Conservation (phyloP, 2,113 vertebrate species). For the Pheucticus melanocephalus region DNA sequence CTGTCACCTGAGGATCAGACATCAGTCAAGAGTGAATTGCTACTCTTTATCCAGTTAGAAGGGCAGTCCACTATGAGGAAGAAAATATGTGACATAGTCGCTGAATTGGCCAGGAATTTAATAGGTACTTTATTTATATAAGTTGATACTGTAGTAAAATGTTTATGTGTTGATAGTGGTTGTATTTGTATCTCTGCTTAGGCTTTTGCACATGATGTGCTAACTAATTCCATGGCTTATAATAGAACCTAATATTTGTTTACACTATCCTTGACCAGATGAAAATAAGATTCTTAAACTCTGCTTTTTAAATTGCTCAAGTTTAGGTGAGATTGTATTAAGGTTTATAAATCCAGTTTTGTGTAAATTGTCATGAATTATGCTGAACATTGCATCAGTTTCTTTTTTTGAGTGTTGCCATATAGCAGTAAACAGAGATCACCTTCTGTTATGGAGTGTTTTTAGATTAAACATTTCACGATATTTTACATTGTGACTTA, state of each 20-base stretch:
- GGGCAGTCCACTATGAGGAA: conserved; percentile 88
- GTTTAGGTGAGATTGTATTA: background rate
- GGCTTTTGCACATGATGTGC: fast-evolving
- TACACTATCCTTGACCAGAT: background rate
- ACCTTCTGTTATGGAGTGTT: background rate
- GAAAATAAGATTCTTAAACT: background rate
- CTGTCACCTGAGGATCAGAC: conserved; percentile 88
- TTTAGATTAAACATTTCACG: background rate
- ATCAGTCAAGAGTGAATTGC: conserved; percentile 89
- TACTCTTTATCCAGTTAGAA: conserved; percentile 91
- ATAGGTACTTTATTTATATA: conserved; percentile 77
- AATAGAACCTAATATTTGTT: background rate
- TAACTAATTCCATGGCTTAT: background rate
- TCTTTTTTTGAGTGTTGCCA: background rate
- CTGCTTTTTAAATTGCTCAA: background rate
- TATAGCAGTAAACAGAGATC: background rate
- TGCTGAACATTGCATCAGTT: background rate
- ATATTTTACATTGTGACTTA: background rate
- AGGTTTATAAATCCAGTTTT: background rate
- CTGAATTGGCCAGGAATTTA: conserved; percentile 93
- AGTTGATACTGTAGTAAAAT: background rate
- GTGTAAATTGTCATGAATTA: background rate
- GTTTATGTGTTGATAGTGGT: background rate
- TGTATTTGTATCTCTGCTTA: background rate
- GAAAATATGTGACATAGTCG: conserved; percentile 95